Evolutionary conservation across 2,888 invertebrate genomes (phyloP).

Genomic region (Sesamia inferens): DNA sequence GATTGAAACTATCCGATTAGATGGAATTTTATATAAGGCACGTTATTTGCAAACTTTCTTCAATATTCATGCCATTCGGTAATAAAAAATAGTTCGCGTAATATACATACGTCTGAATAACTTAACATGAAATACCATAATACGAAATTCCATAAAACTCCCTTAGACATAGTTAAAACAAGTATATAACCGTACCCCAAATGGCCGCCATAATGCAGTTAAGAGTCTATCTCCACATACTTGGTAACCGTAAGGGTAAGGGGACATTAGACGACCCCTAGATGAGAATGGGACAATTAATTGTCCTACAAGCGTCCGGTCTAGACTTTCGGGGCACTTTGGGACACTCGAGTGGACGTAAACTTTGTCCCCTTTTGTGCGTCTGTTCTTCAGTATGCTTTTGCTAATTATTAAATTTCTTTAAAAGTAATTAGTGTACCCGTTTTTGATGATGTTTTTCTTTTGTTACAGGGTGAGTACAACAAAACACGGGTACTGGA

Average conservation of each 20-base stretch:
- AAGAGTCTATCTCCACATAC: conserved; percentile 54
- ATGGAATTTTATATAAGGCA: not conserved
- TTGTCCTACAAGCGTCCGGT: conserved; percentile 75
- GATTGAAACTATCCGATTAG: not conserved
- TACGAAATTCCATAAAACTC: conserved; percentile 25
- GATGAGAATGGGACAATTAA: conserved; percentile 74
- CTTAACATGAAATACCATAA: not conserved
- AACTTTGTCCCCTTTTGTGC: conserved; percentile 41
- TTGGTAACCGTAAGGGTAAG: conserved; percentile 21
- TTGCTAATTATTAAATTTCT: conserved; percentile 40
- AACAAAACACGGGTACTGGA: not conserved
- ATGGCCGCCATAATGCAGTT: conserved; percentile 56
- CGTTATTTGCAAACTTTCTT: not conserved
- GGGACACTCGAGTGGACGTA: conserved; percentile 52
- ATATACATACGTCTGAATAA: conserved; percentile 4
- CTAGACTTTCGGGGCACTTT: conserved; percentile 75
- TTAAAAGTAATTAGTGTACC: conserved; percentile 16
- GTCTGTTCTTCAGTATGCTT: conserved; percentile 25
- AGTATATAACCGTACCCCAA: conserved; percentile 38
- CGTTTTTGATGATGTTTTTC: conserved; percentile 35
- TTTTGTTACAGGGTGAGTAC: conserved; percentile 64
- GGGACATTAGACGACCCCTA: conserved; percentile 47
- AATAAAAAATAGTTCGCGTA: not conserved
- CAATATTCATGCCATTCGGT: not conserved
- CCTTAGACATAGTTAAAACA: conserved; percentile 25